Conservation (phyloP, 2,888 invertebrate species). For the Andrena marginata region DNA sequence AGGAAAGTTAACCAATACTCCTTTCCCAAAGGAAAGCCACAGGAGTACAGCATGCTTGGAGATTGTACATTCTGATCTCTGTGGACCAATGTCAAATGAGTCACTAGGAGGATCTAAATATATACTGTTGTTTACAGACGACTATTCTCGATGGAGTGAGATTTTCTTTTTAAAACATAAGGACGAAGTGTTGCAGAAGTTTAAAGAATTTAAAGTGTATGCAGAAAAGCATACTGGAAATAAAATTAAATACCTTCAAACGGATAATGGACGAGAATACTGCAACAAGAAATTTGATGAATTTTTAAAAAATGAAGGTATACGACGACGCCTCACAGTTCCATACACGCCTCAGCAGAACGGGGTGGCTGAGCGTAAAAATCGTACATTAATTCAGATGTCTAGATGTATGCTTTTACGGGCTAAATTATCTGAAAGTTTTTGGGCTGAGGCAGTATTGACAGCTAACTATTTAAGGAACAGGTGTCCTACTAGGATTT, state of each 20-base stretch:
- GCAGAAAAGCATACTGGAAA: constrained; percentile 12
- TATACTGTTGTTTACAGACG: constrained; percentile 30
- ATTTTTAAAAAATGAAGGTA: constrained; percentile 14
- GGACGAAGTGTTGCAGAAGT: constrained; percentile 15
- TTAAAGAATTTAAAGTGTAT: constrained; percentile 16
- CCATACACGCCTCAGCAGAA: constrained; percentile 37
- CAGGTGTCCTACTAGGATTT: constrained; percentile 23
- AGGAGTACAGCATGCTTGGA: constrained; percentile 21
- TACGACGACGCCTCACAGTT: constrained; percentile 4
- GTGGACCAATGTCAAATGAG: constrained; percentile 18
- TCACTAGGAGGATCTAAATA: constrained; percentile 22
- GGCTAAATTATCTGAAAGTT: constrained; percentile 8
- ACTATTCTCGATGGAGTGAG: constrained; percentile 30
- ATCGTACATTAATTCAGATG: constrained; percentile 22
- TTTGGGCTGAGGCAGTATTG: constrained; percentile 46
- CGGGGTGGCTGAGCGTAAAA: constrained; percentile 17
- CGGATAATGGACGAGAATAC: constrained; percentile 28
- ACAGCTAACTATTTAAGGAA: constrained; percentile 53
- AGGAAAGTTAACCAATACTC: constrained; percentile 16
- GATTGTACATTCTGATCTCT: constrained; percentile 21
- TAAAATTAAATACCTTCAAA: constrained; percentile 19
- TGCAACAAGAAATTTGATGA: constrained; percentile 22
- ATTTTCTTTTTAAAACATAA: constrained; percentile 6
- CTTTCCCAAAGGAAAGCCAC: constrained; percentile 2
- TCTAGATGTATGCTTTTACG: constrained; percentile 23